A percentile compares a stretch with the other conserved stretches of the same genome.
Evolutionary conservation across 2,888 invertebrate genomes (phyloP).

Genomic region (Phaonia tiefii): DNA sequence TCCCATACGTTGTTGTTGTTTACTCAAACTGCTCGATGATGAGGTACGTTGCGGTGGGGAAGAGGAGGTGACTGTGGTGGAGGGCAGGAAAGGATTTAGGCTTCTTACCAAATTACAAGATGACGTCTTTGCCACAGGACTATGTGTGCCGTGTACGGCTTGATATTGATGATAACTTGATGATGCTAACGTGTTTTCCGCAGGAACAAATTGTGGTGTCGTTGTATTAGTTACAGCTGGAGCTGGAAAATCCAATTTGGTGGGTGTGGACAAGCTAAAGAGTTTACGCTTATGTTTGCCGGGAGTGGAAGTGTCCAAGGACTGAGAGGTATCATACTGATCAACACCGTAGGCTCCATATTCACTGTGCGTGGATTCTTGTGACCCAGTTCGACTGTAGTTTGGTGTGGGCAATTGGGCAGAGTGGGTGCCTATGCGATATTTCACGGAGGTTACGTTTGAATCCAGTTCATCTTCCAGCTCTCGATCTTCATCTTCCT

Average conservation of each 20-base stretch:
- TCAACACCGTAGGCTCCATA: slow-evolving; percentile 58
- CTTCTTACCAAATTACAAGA: slow-evolving; percentile 73
- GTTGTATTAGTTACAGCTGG: slow-evolving; percentile 62
- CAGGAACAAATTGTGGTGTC: slow-evolving; percentile 19
- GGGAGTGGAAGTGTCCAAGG: slow-evolving; percentile 70
- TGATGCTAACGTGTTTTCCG: neutral
- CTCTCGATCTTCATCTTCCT: slow-evolving; percentile 68
- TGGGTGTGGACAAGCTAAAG: slow-evolving; percentile 77
- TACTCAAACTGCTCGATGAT: slow-evolving; percentile 66
- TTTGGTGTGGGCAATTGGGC: slow-evolving; percentile 74
- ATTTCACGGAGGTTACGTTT: slow-evolving; percentile 74
- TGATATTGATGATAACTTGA: slow-evolving; percentile 16
- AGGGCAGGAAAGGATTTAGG: slow-evolving; percentile 78
- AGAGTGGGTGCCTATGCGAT: slow-evolving; percentile 71
- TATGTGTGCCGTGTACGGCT: slow-evolving; percentile 64
- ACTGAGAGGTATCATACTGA: slow-evolving; percentile 15
- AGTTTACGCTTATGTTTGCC: slow-evolving; percentile 77
- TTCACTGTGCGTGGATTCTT: slow-evolving; percentile 76
- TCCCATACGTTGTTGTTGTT: slow-evolving; percentile 69
- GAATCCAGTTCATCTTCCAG: slow-evolving; percentile 73
- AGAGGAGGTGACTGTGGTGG: slow-evolving; percentile 59
- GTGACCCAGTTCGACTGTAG: slow-evolving; percentile 76
- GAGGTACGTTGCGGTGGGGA: slow-evolving; percentile 66
- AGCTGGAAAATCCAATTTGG: slow-evolving; percentile 70
- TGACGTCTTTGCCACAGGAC: slow-evolving; percentile 64